Percentiles rank a stretch among this genome's conserved stretches.
Conservation (phyloP, 1,140 invertebrate genomes). For the Zaprionus lachaisei region DNA sequence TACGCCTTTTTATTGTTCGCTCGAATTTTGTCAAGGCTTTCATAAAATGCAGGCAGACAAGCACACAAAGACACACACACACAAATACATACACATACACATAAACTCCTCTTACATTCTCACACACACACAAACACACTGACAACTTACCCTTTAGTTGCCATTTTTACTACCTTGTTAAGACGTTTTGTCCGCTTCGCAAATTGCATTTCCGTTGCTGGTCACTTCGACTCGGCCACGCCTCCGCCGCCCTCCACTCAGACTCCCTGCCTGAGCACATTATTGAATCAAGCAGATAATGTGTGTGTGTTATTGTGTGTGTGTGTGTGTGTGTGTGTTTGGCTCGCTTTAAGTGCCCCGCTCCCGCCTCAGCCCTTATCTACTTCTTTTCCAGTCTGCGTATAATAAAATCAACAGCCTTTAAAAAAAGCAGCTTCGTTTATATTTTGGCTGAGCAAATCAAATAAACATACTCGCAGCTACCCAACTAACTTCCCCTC, state of each 20-base stretch:
- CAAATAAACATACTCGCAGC: constrained; percentile 51
- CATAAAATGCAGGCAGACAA: constrained; percentile 70
- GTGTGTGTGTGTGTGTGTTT: background rate
- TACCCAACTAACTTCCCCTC: background rate
- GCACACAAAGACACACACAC: background rate
- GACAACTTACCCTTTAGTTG: constrained; percentile 2
- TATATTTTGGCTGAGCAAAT: constrained; percentile 52
- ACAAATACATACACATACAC: background rate
- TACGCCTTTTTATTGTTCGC: constrained; percentile 75
- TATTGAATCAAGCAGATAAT: constrained; percentile 79
- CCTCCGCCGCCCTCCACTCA: background rate
- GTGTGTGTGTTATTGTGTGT: background rate
- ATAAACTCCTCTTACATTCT: background rate
- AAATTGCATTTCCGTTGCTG: constrained; percentile 77
- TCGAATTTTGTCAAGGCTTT: constrained; percentile 69
- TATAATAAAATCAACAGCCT: constrained; percentile 49
- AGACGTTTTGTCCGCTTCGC: constrained; percentile 66
- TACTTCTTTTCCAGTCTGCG: constrained; percentile 21
- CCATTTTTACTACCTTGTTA: constrained; percentile 59
- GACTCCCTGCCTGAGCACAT: constrained; percentile 46
- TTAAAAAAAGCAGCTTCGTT: constrained; percentile 42
- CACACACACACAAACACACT: background rate
- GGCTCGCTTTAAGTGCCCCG: constrained; percentile 16
- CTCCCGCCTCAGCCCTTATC: background rate
- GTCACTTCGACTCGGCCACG: constrained; percentile 31